A percentile compares a stretch with the other conserved stretches of the same genome.
These are phyloP conservation scores for Orthonyx spaldingii DNA, from an alignment of 2,113 vertebrate genomes.

Conservation along the genomic window DNA sequence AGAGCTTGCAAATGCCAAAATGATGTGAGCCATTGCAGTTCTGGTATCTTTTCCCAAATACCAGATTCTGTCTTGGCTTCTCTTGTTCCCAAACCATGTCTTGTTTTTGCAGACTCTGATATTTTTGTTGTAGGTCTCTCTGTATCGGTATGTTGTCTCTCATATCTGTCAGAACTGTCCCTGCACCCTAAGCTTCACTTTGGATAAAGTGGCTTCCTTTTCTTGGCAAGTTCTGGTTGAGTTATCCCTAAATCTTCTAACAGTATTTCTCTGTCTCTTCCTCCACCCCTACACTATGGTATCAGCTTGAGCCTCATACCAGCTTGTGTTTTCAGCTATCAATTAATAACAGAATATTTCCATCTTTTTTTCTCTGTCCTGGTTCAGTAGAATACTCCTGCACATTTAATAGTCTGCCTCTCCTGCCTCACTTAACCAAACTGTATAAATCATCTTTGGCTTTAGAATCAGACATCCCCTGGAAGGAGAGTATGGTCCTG, in stretches of 20 bases:
- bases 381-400: background rate
- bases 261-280: background rate
- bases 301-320: background rate
- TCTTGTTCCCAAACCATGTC: background rate
- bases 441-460: background rate
- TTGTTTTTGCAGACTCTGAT: background rate
- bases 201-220: background rate
- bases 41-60: conserved; percentile 13
- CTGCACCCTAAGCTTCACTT: background rate
- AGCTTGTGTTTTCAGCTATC: background rate
- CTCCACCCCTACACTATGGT: fast-evolving
- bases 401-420: background rate
- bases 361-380: background rate
- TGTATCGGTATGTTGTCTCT: background rate
- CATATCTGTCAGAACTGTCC: background rate
- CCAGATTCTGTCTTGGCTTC: conserved; percentile 7
- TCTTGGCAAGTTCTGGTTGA: background rate
- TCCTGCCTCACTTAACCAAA: background rate
- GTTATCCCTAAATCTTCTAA: background rate
- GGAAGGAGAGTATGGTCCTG: background rate
- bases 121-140: background rate
- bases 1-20: conserved; percentile 13
- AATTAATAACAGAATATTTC: background rate
- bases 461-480: background rate
- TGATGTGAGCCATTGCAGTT: background rate